Conservation (phyloP, 2,113 vertebrate genomes). For the Cebus imitator region DNA sequence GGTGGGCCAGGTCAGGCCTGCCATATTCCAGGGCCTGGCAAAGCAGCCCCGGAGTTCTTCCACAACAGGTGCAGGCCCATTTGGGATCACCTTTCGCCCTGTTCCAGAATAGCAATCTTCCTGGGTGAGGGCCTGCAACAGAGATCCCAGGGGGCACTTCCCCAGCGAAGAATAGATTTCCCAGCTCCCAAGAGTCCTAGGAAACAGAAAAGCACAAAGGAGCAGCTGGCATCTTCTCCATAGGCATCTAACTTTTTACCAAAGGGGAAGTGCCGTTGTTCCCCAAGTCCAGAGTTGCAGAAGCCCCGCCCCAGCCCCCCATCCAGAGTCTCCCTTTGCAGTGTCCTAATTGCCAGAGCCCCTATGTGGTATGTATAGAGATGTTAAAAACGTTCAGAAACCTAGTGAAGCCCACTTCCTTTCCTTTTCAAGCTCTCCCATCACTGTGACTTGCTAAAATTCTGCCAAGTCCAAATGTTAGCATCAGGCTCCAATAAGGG, state of each 20-base stretch:
- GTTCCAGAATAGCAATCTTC: neutral
- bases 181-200: neutral
- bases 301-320: neutral
- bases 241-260: neutral
- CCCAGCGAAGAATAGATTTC: neutral
- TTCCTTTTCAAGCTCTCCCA: slow-evolving; percentile 17
- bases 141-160: neutral
- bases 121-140: neutral
- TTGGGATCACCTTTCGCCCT: neutral
- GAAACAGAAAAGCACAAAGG: neutral
- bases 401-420: neutral
- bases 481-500: slow-evolving; percentile 19
- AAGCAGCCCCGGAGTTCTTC: neutral
- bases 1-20: neutral
- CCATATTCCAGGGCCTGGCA: neutral
- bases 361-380: neutral
- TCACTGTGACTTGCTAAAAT: slow-evolving; percentile 63
- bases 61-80: neutral
- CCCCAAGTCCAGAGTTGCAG: neutral
- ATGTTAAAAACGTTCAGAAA: neutral
- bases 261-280: neutral
- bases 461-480: slow-evolving; percentile 51
- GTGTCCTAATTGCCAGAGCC: neutral
- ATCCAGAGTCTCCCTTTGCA: neutral
- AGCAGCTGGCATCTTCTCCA: neutral